Evolutionary conservation across 2,113 vertebrate genomes (phyloP).

Genomic region (Oncorhynchus keta): DNA sequence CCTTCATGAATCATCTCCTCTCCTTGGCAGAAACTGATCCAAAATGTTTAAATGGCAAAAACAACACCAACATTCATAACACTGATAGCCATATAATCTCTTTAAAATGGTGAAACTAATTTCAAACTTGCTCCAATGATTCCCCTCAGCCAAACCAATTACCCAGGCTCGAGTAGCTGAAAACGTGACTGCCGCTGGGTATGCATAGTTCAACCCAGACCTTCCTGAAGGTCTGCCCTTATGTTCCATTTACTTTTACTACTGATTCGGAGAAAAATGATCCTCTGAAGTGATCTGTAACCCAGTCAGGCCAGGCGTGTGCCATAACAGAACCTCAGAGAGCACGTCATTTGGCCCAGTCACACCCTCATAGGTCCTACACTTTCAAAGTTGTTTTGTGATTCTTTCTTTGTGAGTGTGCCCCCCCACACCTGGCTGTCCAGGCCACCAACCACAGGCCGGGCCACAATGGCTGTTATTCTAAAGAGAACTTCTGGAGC

Average conservation of each 20-base stretch:
- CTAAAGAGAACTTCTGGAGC: conserved; percentile 15
- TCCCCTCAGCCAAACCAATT: conserved; percentile 26
- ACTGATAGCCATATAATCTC: background rate
- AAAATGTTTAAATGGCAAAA: background rate
- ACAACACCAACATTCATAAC: background rate
- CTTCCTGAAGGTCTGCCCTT: background rate
- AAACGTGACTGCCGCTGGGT: conserved; percentile 19
- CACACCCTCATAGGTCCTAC: conserved; percentile 39
- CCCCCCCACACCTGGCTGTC: conserved; percentile 38
- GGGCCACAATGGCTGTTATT: conserved; percentile 39
- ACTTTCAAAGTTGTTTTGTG: conserved; percentile 44
- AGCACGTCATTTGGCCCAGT: conserved; percentile 50
- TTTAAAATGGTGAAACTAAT: background rate
- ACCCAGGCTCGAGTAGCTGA: background rate
- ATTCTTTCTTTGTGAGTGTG: conserved; percentile 30
- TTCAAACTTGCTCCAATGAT: background rate
- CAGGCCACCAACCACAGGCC: conserved; percentile 29
- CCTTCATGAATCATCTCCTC: background rate
- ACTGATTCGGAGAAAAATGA: conserved; percentile 48
- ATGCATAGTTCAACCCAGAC: conserved; percentile 27
- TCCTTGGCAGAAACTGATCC: background rate
- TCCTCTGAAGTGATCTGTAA: conserved; percentile 20
- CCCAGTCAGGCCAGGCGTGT: conserved; percentile 23
- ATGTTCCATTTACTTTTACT: conserved; percentile 40
- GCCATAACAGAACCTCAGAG: conserved; percentile 51